Base-by-base conservation (phyloP, 2,113 vertebrate genomes). In the Sinocyclocheilus anophthalmus region DNA sequence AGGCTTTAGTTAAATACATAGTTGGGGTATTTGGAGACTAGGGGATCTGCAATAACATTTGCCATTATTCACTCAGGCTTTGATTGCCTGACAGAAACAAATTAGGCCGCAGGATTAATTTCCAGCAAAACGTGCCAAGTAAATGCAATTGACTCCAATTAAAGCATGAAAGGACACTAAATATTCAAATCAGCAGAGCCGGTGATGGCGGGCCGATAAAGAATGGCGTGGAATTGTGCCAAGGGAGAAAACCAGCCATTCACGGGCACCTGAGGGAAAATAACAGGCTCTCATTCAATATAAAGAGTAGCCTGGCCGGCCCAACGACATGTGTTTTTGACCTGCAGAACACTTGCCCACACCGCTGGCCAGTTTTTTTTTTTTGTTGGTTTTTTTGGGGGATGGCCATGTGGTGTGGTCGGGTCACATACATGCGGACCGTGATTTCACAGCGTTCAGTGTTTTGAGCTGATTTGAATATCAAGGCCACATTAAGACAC, bases 81-180 rank as follows among this genome's bases (percentile, higher is more conserved):
- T 96, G 95, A 96, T 96, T 96, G 95, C 96, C 95, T 96, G 97
- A 97, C 97, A 97, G 97, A 97, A 98, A 97, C 96, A 97, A 96
- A 98, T 97, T 96, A 96, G 96, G 63, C 95, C 94, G 65, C 92
- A 93, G 96, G 96, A 97, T 97, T 99, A 98, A 97, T 98, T 98
- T 96, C 96, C 96, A 96, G 95, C 88, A 97, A 98, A 96, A 94
- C 93, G 94, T 97, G 96, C 95, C 97, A 96, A 97, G 95, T 95
- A 96, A 96, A 95, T 30, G 91, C 96, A 97, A 99, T 98, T 98
- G 97, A 97, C 97, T 97, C 95, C 97, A 99, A 99, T 99, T 99
- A 99, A 96, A 95, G 97, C 96, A 96, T 97, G 96, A 97, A 97
- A 97, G 96, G 97, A 96, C 96, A 95, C 97, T 97, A 97, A 98